phyloP scores from a whole-genome alignment of 2,113 vertebrate genomes.

The Tursiops truncatus region DNA sequence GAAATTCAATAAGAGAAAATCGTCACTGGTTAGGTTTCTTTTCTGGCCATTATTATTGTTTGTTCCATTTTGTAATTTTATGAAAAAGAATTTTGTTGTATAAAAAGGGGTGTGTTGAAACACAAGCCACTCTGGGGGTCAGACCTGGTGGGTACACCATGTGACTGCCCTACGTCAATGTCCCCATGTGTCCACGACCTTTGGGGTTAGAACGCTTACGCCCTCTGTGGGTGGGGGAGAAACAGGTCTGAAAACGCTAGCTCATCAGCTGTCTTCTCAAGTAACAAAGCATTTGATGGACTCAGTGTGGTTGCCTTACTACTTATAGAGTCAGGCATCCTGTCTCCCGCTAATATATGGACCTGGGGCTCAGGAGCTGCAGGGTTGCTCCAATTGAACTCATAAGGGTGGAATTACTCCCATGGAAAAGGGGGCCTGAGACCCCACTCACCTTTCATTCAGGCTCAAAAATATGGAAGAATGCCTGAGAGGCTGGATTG shows the following conservation, averaged over 20 bases:
- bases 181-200: accelerated
- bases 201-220: accelerated
- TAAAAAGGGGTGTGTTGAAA: not conserved
- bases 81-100: not conserved
- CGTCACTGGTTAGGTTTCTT: not conserved
- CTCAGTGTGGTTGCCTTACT: no score
- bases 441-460: not conserved
- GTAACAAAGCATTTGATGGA: not conserved
- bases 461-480: not conserved
- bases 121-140: not conserved
- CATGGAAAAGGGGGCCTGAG: no score
- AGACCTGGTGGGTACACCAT: no score
- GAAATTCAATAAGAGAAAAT: not conserved
- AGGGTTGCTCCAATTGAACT: not conserved
- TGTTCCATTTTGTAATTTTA: not conserved
- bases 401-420: not conserved
- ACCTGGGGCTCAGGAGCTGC: not conserved
- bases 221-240: not conserved
- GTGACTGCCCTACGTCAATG: not conserved
- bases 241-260: not conserved
- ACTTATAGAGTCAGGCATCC: accelerated
- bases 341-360: not conserved
- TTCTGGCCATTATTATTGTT: not conserved
- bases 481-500: no score
- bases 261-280: not conserved